phyloP scores from a whole-genome alignment of 2,888 invertebrate genomes.

The Scaptomyza parva region DNA sequence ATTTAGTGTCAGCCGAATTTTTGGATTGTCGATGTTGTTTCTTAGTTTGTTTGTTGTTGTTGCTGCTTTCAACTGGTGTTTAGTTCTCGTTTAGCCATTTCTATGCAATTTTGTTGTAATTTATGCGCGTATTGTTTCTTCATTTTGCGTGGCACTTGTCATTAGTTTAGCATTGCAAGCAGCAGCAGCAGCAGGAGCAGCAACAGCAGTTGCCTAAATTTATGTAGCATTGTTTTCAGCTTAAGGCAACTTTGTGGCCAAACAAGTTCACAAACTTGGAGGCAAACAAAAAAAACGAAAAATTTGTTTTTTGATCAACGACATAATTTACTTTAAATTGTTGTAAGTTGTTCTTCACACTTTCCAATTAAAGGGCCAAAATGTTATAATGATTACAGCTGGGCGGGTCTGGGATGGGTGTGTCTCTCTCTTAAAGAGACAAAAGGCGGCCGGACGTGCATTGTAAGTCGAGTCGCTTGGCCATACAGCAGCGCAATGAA shows the following conservation, averaged over 20 bases:
- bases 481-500: constrained; percentile 64
- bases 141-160: constrained; percentile 63
- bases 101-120: constrained; percentile 69
- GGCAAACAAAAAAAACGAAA: constrained; percentile 28
- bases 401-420: background rate
- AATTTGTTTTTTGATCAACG: constrained; percentile 53
- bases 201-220: constrained; percentile 63
- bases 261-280: constrained; percentile 42
- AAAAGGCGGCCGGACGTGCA: constrained; percentile 29
- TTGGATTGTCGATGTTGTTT: constrained; percentile 11
- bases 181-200: constrained; percentile 57
- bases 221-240: constrained; percentile 52
- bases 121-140: constrained; percentile 78
- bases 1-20: constrained; percentile 64
- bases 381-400: constrained; percentile 39
- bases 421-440: constrained; percentile 46
- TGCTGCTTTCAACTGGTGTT: constrained; percentile 29
- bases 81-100: constrained; percentile 64
- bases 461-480: constrained; percentile 44
- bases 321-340: constrained; percentile 51
- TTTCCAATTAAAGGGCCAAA: constrained; percentile 29
- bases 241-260: constrained; percentile 45
- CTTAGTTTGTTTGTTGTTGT: constrained; percentile 18
- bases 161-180: constrained; percentile 51
- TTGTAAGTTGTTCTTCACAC: background rate